These are phyloP conservation scores for Trachymyrmex cornetzi DNA, from an alignment of 1,140 invertebrate species.

Conservation along the genomic window DNA sequence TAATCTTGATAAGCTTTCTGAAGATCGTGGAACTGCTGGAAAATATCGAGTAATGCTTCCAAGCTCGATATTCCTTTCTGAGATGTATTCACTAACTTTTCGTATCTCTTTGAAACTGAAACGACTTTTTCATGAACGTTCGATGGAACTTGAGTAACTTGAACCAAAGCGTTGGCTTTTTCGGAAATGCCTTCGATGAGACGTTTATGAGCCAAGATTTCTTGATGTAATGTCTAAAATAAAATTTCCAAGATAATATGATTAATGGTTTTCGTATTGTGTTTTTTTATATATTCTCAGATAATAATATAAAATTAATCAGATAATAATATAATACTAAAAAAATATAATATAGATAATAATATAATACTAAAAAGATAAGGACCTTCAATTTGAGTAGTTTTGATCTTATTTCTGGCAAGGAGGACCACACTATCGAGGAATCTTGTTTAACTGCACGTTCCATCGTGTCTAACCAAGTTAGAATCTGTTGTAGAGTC, in stretches of 20 bases:
- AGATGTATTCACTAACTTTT: constrained; percentile 89
- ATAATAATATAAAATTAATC: background rate
- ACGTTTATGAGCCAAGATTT: constrained; percentile 95
- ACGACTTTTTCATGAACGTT: constrained; percentile 90
- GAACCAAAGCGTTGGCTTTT: constrained; percentile 91
- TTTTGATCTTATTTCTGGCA: constrained; percentile 95
- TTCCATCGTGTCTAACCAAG: constrained; percentile 96
- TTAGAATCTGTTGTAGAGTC: constrained; percentile 92
- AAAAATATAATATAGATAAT: background rate
- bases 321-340: background rate
- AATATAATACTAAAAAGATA: background rate
- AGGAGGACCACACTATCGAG: constrained; percentile 89
- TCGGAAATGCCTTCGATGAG: constrained; percentile 96
- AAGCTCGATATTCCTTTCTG: constrained; percentile 90
- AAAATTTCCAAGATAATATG: background rate
- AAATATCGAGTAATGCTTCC: constrained; percentile 92
- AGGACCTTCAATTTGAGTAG: constrained; percentile 93
- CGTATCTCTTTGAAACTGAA: constrained; percentile 92
- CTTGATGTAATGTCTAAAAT: constrained; percentile 92
- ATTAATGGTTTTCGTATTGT: background rate
- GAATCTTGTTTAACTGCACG: constrained; percentile 92
- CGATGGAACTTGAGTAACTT: constrained; percentile 88
- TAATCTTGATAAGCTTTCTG: constrained; percentile 94
- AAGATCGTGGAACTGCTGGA: constrained; percentile 94
- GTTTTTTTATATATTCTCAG: background rate